Evolutionary conservation across 2,888 invertebrate species (phyloP).

Genomic region (Callyntrura guangdongensis): DNA sequence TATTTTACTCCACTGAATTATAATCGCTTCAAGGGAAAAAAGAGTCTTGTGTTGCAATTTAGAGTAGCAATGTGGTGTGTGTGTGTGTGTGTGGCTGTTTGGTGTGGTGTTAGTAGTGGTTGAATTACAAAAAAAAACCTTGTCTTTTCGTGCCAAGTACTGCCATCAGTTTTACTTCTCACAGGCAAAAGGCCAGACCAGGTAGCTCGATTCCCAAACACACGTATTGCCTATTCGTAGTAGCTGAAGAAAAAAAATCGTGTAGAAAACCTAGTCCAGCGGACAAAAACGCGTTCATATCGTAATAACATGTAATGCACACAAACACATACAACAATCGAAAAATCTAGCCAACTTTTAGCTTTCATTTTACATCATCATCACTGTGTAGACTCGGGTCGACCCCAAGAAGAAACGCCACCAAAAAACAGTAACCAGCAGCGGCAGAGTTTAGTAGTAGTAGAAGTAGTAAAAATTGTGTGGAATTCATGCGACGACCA

Average conservation of each 20-base stretch:
- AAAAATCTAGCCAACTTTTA: neutral
- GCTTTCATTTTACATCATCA: neutral
- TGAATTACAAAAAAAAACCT: slow-evolving; percentile 55
- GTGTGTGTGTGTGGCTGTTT: slow-evolving; percentile 53
- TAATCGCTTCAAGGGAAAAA: slow-evolving; percentile 73
- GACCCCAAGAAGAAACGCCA: neutral
- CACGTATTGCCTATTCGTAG: too few species aligned
- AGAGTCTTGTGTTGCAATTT: slow-evolving; percentile 54
- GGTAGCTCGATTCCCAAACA: neutral
- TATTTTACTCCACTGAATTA: slow-evolving; percentile 61
- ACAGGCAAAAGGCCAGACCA: neutral
- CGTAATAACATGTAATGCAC: neutral
- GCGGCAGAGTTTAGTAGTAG: too few species aligned
- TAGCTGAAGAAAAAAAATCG: too few species aligned
- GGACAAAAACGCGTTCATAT: neutral
- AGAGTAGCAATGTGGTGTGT: slow-evolving; percentile 8
- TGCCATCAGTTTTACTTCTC: slow-evolving; percentile 61
- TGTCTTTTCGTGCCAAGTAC: slow-evolving; percentile 75
- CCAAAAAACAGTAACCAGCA: too few species aligned
- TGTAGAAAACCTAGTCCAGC: slow-evolving; percentile 49
- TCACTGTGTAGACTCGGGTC: neutral
- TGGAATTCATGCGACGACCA: neutral
- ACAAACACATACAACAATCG: neutral
- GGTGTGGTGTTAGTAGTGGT: slow-evolving; percentile 35
- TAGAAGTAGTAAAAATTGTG: neutral